Percentiles rank a stretch among this genome's conserved stretches.
Conservation (phyloP, 2,888 invertebrate species). For the Ecdyonurus torrentis region DNA sequence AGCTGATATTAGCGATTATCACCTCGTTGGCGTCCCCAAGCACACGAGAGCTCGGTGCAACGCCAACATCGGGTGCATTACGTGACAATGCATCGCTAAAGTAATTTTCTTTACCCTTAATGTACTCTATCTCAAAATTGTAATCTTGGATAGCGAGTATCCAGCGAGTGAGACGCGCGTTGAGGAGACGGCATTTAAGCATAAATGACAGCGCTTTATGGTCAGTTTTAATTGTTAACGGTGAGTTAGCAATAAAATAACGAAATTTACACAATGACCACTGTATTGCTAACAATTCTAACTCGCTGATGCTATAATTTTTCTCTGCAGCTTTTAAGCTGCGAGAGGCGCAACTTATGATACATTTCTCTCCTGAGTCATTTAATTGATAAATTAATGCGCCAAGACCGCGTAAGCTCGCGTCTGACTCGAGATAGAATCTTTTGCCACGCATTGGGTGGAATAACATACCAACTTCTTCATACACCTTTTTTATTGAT, state of each 20-base stretch:
- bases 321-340: background rate
- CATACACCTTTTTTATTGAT: background rate
- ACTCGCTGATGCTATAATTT: background rate
- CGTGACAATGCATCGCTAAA: background rate
- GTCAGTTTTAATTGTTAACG: background rate
- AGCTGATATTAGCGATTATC: no score
- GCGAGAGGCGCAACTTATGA: background rate
- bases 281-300: background rate
- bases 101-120: background rate
- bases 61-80: background rate
- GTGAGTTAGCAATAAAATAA: background rate
- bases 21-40: no score
- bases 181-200: background rate
- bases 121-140: background rate
- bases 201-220: background rate
- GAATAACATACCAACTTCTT: background rate
- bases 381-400: background rate
- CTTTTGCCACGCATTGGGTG: background rate
- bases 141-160: background rate
- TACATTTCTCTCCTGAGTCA: background rate
- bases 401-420: background rate
- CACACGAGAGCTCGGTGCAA: background rate
- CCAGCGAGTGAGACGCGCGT: background rate
- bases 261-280: background rate
- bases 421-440: background rate